Evolutionary conservation across 2,797 vertebrate species (phyloP), one percentile per base, ranked within the genome.

Genomic region (Fringilla coelebs): DNA sequence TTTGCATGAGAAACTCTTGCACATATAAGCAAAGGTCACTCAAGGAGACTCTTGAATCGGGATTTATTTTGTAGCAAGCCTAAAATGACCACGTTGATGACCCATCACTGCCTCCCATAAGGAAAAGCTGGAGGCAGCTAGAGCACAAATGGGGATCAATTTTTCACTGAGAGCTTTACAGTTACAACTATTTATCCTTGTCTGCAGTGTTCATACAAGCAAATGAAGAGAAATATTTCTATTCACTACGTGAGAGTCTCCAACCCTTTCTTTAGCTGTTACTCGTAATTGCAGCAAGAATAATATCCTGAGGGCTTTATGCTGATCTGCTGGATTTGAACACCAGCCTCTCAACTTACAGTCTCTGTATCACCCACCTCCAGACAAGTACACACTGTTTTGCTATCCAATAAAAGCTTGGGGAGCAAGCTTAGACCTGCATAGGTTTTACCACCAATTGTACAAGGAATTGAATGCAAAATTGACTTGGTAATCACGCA

Each of bases 291-390:
- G 89, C 85, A 85, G 60, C 36, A 63, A 74, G 83, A 94, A 88
- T 73, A 91, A 88, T 80, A 90, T 74, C 91, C 85, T 52, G 76
- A 93, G 60, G 96, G 85, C 57, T 96, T 91, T 95, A 51, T 74
- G 77, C 52, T 82, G 88, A 95, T 94, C 77, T 82, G 66, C 38
- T 94, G 85, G 89, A 71, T 94, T 90, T 88, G 71, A 88, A 43
- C 76, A 70, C 71, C 67, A 86, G 57, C 46, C 66, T 93, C 76
- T 82, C 79, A 70, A 24, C 0, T 93, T 81, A 71, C 73, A 93
- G 79, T 63, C 73, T 81, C 79, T 40, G 2, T 32, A 65, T 45
- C 49, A 43, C 51, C 40, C 49, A 13, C 55, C 0, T 0, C 76
- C 58, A 63, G 57, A 36, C 0, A 6, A 84, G 41, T 8, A 54